phyloP scores from a whole-genome alignment of 64 coral and sea anemone species.

The Exaiptasia diaphana region DNA sequence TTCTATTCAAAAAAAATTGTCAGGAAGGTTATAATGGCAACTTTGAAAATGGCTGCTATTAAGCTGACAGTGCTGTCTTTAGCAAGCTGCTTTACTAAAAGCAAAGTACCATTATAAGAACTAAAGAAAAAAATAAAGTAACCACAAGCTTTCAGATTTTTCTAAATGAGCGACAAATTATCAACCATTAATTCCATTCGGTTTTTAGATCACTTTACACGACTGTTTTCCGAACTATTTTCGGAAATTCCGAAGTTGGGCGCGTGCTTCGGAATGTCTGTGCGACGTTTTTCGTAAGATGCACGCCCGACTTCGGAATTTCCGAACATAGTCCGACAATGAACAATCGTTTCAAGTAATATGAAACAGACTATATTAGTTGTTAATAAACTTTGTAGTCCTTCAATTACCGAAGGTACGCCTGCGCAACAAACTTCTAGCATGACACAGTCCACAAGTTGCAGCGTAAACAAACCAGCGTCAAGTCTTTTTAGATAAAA shows the following conservation, averaged over 20 bases:
- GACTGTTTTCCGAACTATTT: neutral
- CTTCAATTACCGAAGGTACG: constrained; percentile 65
- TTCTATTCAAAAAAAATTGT: too few relatives aligned
- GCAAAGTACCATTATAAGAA: too few relatives aligned
- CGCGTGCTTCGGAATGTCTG: neutral
- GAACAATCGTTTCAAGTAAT: neutral
- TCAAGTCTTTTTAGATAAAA: constrained; percentile 89
- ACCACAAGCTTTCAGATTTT: too few relatives aligned
- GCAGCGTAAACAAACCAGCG: constrained; percentile 81
- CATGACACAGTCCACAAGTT: constrained; percentile 87
- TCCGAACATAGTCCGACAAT: neutral
- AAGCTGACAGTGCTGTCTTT: too few relatives aligned
- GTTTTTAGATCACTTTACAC: neutral
- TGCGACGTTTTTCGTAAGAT: neutral
- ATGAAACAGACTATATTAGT: too few relatives aligned
- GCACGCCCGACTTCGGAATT: neutral
- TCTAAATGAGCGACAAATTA: too few relatives aligned
- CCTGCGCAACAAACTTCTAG: constrained; percentile 89
- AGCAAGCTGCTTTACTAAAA: too few relatives aligned
- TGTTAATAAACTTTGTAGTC: too few relatives aligned
- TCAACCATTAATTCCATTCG: too few relatives aligned
- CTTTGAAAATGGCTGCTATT: too few relatives aligned
- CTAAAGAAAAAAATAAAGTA: too few relatives aligned
- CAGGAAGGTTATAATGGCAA: too few relatives aligned
- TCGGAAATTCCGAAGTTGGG: neutral